phyloP scores from a whole-genome alignment of 2,113 vertebrate genomes.

The Pollimyrus isidori region DNA sequence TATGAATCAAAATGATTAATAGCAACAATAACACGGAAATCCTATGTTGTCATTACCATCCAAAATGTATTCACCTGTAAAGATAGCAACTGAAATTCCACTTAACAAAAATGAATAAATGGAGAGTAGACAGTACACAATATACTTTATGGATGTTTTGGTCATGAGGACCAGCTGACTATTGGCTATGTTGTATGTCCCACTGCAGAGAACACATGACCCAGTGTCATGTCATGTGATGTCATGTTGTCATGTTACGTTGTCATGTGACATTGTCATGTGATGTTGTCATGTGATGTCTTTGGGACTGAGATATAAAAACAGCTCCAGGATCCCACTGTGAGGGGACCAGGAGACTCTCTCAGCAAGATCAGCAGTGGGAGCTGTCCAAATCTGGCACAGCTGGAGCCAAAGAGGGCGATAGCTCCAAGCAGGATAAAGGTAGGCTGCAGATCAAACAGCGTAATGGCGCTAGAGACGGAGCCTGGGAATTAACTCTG shows the following conservation, averaged over 20 bases:
- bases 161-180: background rate
- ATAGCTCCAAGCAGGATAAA: background rate
- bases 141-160: background rate
- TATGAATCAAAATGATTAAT: background rate
- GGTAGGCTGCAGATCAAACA: background rate
- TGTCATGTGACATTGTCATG: background rate
- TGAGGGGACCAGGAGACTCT: background rate
- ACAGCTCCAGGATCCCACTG: background rate
- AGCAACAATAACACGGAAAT: background rate
- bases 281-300: background rate
- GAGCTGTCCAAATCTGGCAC: conserved; percentile 1
- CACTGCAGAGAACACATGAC: background rate
- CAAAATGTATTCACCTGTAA: background rate
- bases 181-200: background rate
- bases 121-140: background rate
- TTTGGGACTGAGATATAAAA: background rate
- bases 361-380: background rate
- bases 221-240: background rate
- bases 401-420: background rate
- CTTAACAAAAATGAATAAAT: background rate
- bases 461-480: background rate
- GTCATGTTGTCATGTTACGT: background rate
- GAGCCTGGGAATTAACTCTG: background rate
- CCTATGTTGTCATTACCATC: background rate
- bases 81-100: background rate